These are phyloP conservation scores for Apogon talboti DNA, from an alignment of 2,797 vertebrate species.

Conservation along the genomic window DNA sequence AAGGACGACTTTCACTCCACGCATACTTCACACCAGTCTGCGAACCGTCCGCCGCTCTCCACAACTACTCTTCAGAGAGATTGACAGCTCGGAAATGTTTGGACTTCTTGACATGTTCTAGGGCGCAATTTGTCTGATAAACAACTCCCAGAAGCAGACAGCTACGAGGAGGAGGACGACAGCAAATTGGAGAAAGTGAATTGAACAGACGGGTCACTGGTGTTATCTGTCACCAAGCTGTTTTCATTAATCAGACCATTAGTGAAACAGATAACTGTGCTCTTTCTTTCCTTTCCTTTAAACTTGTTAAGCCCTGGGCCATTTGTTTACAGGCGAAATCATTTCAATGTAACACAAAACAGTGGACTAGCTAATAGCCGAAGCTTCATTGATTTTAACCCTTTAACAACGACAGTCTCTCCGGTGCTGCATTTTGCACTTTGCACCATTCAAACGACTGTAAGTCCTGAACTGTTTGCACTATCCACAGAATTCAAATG, in stretches of 20 bases:
- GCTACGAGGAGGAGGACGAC: conserved; percentile 21
- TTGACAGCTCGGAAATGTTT: conserved; percentile 59
- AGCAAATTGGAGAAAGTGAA: conserved; percentile 19
- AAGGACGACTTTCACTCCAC: conserved; percentile 58
- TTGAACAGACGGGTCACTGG: conserved; percentile 15
- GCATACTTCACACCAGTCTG: conserved; percentile 68
- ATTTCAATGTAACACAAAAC: no score
- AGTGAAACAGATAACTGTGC: conserved; percentile 40
- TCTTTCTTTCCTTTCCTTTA: no score
- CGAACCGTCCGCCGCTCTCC: conserved; percentile 40
- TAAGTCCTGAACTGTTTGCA: no score
- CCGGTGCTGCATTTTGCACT: no score
- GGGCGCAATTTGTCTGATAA: conserved; percentile 58
- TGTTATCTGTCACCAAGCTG: conserved; percentile 38
- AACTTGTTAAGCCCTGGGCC: no score
- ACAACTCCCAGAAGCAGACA: conserved; percentile 37
- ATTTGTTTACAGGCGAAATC: no score
- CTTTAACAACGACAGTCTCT: no score
- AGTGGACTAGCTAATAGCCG: no score
- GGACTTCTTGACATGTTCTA: conserved; percentile 44
- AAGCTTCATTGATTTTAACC: no score
- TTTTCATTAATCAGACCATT: conserved; percentile 49
- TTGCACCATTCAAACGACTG: no score
- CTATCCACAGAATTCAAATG: no score
- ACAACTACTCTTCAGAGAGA: conserved; percentile 49